These are phyloP conservation scores for Pseudomyrmex sp. DNA, from an alignment of 1,140 invertebrate species.

Conservation along the genomic window DNA sequence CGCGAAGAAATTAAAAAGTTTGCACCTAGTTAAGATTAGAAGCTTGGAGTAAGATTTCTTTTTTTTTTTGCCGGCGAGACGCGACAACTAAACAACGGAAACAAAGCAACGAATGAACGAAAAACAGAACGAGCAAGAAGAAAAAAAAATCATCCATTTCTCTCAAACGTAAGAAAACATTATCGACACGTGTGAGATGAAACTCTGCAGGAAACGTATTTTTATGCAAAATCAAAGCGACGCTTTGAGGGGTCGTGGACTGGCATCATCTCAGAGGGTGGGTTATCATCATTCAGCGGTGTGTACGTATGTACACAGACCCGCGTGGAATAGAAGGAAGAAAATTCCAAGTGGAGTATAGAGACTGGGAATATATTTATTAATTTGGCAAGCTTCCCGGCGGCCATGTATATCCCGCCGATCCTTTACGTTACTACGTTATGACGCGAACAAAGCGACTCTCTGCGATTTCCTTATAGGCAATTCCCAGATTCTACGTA, in stretches of 20 bases:
- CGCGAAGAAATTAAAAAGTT: too few species aligned
- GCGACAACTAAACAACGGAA: too few species aligned
- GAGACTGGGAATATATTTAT: conserved; percentile 84
- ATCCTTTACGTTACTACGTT: conserved; percentile 82
- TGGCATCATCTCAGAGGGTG: not conserved
- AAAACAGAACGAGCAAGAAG: too few species aligned
- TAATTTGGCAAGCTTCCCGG: conserved; percentile 84
- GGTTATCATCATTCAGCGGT: conserved; percentile 33
- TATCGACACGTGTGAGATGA: not conserved
- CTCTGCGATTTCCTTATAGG: conserved; percentile 84
- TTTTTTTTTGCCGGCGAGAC: too few species aligned
- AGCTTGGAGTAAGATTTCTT: too few species aligned
- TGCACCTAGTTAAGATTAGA: too few species aligned
- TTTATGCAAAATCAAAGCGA: conserved; percentile 8
- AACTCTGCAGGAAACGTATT: not conserved
- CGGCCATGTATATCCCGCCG: conserved; percentile 74
- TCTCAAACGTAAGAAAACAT: not conserved
- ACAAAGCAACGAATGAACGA: too few species aligned
- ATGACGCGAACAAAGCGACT: conserved; percentile 85
- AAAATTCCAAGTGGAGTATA: conserved; percentile 62
- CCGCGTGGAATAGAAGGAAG: not conserved
- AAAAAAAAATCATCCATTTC: too few species aligned
- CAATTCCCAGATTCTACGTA: conserved; percentile 82
- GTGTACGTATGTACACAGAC: not conserved
- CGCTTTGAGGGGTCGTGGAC: not conserved